Conservation (phyloP, 2,888 invertebrate species). For the Sinohyriopsis cumingii region DNA sequence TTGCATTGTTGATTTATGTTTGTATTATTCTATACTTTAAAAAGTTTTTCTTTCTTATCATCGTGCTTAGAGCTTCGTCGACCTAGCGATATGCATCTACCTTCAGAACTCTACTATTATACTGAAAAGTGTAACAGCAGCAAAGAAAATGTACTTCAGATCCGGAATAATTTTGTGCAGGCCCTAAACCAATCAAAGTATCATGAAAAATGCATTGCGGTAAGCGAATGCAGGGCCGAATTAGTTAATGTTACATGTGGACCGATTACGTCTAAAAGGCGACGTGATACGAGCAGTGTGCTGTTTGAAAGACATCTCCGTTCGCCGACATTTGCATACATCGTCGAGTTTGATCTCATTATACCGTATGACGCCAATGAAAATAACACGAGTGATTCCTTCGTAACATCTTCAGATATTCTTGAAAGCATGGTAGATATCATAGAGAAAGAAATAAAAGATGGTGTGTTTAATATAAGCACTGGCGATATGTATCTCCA, state of each 20-base stretch:
- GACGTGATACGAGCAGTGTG: constrained; percentile 14
- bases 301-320: neutral
- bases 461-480: constrained; percentile 17
- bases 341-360: constrained; percentile 14
- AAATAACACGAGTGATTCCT: constrained; percentile 1
- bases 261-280: constrained; percentile 11
- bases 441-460: constrained; percentile 19
- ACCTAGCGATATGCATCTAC: constrained; percentile 23
- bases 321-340: constrained; percentile 11
- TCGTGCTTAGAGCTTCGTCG: too few species aligned
- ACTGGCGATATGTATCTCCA: constrained; percentile 14
- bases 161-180: constrained; percentile 26
- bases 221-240: constrained; percentile 24
- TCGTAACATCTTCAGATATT: constrained; percentile 9
- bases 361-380: constrained; percentile 12
- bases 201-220: constrained; percentile 18
- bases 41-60: too few species aligned
- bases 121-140: constrained; percentile 28
- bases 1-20: too few species aligned
- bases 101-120: constrained; percentile 32
- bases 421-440: constrained; percentile 17
- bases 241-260: constrained; percentile 31
- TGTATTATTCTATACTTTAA: too few species aligned
- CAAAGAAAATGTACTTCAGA: constrained; percentile 14
- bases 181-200: constrained; percentile 21